Evolutionary conservation across 2,888 invertebrate genomes (phyloP).

Genomic region (Trachelus tabidus): DNA sequence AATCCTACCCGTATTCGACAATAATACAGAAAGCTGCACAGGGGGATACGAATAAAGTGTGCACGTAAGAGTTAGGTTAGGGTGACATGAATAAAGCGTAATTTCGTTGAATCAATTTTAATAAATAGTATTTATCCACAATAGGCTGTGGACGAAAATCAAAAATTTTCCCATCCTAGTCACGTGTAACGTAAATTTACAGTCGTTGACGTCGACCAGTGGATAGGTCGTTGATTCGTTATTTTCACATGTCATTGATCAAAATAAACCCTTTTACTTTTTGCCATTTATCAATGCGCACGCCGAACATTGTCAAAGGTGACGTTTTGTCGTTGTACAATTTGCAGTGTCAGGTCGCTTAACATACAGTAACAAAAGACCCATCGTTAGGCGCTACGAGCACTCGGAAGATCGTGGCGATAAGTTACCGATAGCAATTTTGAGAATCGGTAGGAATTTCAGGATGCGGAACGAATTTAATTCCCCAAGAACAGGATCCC

Average conservation of each 20-base stretch:
- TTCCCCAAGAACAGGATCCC: not conserved
- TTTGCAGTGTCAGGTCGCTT: not conserved
- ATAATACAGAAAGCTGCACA: not conserved
- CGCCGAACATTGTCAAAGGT: too few relatives aligned
- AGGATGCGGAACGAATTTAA: not conserved
- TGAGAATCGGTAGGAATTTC: not conserved
- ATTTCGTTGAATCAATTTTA: slow-evolving; percentile 49
- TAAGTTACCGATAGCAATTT: not conserved
- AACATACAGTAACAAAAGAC: not conserved
- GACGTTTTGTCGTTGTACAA: not conserved
- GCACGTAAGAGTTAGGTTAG: not conserved
- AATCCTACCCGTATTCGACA: not conserved
- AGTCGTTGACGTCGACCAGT: not conserved
- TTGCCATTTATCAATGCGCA: too few relatives aligned
- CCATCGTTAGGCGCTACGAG: not conserved
- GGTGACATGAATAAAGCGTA: slow-evolving; percentile 41
- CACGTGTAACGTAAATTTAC: not conserved
- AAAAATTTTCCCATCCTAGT: not conserved
- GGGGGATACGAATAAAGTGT: not conserved
- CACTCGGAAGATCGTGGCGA: not conserved
- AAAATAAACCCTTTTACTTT: too few relatives aligned
- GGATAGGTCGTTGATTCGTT: not conserved
- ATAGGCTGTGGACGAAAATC: not conserved
- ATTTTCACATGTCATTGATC: too few relatives aligned
- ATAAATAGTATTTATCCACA: slow-evolving; percentile 40